Conservation (phyloP, 1,140 invertebrate genomes). For the Drosophila nigrodunni region DNA sequence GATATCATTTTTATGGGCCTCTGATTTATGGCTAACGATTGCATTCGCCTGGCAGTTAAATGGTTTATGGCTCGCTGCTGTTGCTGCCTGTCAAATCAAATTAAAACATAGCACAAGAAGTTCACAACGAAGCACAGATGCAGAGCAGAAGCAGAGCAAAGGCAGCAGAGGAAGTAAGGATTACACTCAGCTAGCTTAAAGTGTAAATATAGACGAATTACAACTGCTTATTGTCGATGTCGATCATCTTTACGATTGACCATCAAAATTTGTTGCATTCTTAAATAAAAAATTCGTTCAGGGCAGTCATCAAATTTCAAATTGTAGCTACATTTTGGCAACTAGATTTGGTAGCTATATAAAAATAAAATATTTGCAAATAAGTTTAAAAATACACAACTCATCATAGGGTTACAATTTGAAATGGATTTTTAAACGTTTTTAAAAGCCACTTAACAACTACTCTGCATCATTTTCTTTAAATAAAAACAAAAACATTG, state of each 20-base stretch:
- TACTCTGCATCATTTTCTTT: no score
- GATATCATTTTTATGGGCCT: constrained; percentile 62
- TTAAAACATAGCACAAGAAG: constrained; percentile 34
- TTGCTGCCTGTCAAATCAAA: constrained; percentile 36
- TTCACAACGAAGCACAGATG: not conserved
- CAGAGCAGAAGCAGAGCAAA: not conserved
- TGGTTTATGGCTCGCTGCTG: constrained; percentile 36
- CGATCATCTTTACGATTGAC: constrained; percentile 6
- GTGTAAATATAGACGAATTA: constrained; percentile 17
- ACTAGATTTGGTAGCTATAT: no score
- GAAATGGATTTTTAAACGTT: no score
- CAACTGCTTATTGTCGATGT: not conserved
- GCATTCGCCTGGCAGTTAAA: constrained; percentile 60
- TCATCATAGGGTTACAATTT: no score
- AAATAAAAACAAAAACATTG: no score
- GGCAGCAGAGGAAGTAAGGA: not conserved
- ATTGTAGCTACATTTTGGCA: no score
- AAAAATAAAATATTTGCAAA: no score
- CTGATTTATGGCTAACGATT: constrained; percentile 69
- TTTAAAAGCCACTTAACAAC: no score
- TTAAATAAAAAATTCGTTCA: no score
- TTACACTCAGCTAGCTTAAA: constrained; percentile 12
- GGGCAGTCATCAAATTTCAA: no score
- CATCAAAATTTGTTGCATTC: not conserved
- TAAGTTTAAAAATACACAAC: no score